Base-by-base conservation (phyloP, 2,888 invertebrate species). In the Amphipyra tragopoginis region DNA sequence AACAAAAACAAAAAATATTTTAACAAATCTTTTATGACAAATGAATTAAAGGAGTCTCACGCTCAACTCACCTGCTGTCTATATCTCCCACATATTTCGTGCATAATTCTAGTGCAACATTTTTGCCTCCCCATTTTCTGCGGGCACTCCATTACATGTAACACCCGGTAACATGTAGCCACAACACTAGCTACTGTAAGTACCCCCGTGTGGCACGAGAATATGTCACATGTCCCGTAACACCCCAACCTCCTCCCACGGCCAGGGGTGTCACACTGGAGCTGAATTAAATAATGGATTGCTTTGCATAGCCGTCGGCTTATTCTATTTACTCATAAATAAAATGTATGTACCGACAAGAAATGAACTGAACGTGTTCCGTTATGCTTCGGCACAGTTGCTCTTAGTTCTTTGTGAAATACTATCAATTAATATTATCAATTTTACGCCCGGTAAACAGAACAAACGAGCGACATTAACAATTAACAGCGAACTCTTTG, bases 191-290 rank as follows among this genome's bases (percentile, higher is more conserved):
- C 83, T 79, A 75, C 77, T 79, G 84, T 89, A 90, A 90, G 89
- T 87, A 89, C 88, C 82, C 87, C 86, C 88, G 84, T 75, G 89
- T 82, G 87, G 80, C 86, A 85, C 88, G 90, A 85, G 91, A 93
- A 92, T 91, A 91, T 92, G 93, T 93, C 92, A 91, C 89, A 83
- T 87, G 90, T 87, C 85, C 85, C 83, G 72, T 78, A 77, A 81
- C 87, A 79, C 82, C 82, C 83, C 79, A 53, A 75, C 59, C 56
- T 74, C 71, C 77, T 61, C 69, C 78, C 69, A 67, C 77, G 75
- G 72, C 63, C 38, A 81, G 85, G 85, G 87, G 81, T 83, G 86
- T 79, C 78, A 80, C 84, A 76, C 80, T 59, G 63, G 66, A 77
- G 80, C 76, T 74, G 86, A 86, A 90, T 90, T 88, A 89, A 87